Base-by-base conservation (phyloP, 1,140 invertebrate species). In the Macrosteles quadrilineatus region DNA sequence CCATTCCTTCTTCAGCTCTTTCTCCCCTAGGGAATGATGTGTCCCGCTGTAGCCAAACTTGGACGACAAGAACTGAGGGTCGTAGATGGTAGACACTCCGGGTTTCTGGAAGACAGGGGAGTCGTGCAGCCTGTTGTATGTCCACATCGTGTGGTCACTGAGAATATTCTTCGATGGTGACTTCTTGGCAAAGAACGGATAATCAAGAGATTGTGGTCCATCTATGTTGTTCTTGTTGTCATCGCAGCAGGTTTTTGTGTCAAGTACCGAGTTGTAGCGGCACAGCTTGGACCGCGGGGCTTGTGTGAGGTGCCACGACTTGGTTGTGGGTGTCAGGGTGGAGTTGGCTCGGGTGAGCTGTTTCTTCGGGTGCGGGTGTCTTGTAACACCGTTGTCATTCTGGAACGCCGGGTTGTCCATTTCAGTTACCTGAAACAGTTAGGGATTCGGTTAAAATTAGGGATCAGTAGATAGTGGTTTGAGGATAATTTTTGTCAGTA, bases 1-100 rank as follows among this genome's bases (percentile, higher is more conserved):
- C 65, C 65, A 67, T 47, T 67, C 65, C 65, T 67, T 67, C 65
- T 67, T 67, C 65, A 67, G 23, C 27, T 67, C 47, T 17, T 14
- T 25, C 0, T 45, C 21, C 12, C 6, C 47, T 1, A 19, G n/a
- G 19, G 19, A n/a, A n/a, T 23, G 19, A 27, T 32, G 12, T 17
- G 27, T 25, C 1, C 32, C 53, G n/a, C 50, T 59, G 50, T 36
- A 57, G 6, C 31, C 67, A 19, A 40, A 25, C 36, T 64, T 43
- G 14, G 67, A 32, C 29, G 67, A 45, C 19, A 55, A 31, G 53
- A 57, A 57, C 30, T 62, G 53, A 6, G 67, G 67, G n/a, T 69
- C 67, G 55, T 69, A 69, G 29, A 69, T 69, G 12, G 57, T 62
- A 9, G 67, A 59, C 11, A 69, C 55, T 23, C 27, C 67, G n/a